phyloP scores from a whole-genome alignment of 2,888 invertebrate species.

The Aproaerema taeniolella region DNA sequence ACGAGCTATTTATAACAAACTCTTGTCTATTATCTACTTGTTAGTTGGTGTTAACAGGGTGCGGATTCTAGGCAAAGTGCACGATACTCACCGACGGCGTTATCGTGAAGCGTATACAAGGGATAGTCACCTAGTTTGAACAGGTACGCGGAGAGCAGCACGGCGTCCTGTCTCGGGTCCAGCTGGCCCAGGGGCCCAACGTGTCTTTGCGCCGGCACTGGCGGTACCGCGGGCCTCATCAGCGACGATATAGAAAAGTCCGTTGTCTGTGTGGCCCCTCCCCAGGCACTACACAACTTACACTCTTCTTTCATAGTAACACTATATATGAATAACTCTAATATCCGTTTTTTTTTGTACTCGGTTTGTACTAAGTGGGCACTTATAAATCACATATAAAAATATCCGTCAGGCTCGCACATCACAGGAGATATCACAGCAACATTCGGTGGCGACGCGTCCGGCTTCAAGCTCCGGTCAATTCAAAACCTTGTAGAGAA shows the following conservation, averaged over 20 bases:
- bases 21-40: constrained; percentile 11
- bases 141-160: constrained; percentile 71
- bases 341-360: constrained; percentile 73
- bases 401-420: constrained; percentile 69
- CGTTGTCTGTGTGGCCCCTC: constrained; percentile 52
- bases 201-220: background rate
- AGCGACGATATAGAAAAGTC: constrained; percentile 71
- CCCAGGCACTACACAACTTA: constrained; percentile 70
- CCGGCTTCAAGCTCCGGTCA: background rate
- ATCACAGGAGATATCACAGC: constrained; percentile 76
- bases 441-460: constrained; percentile 51
- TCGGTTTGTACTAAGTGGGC: constrained; percentile 77
- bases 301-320: constrained; percentile 73
- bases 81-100: constrained; percentile 68
- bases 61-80: constrained; percentile 21
- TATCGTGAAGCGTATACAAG: constrained; percentile 69
- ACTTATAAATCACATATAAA: constrained; percentile 76
- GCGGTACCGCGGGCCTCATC: constrained; percentile 58
- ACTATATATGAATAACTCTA: constrained; percentile 47
- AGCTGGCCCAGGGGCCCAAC: constrained; percentile 37
- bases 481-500: background rate
- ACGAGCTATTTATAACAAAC: constrained; percentile 12
- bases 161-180: constrained; percentile 63
- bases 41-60: constrained; percentile 14
- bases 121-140: constrained; percentile 76